phyloP scores from a whole-genome alignment of 2,888 invertebrate species.

The Parascotia fuliginaria region DNA sequence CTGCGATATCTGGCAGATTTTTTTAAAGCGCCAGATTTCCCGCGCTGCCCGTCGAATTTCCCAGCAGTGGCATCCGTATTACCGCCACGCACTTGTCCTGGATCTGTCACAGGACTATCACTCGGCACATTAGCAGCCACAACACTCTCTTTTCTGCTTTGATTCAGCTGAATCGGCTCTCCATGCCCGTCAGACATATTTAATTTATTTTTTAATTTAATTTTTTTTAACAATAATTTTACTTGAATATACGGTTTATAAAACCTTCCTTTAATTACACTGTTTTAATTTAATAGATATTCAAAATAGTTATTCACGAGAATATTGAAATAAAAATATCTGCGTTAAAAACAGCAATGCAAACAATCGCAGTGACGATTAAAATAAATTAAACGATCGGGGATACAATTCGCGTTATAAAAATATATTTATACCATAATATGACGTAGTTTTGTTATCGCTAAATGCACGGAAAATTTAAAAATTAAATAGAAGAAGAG shows the following conservation, averaged over 20 bases:
- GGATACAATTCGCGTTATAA: conserved; percentile 34
- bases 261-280: conserved; percentile 15
- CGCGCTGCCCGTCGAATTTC: conserved; percentile 77
- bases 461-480: conserved; percentile 53
- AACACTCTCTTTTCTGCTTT: conserved; percentile 73
- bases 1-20: conserved; percentile 95
- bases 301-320: conserved; percentile 11
- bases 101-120: conserved; percentile 92
- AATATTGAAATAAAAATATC: conserved; percentile 53
- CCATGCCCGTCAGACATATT: conserved; percentile 76
- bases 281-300: conserved; percentile 9
- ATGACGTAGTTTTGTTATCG: conserved; percentile 31
- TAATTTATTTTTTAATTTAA: conserved; percentile 21
- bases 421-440: conserved; percentile 35
- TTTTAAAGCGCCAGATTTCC: conserved; percentile 91
- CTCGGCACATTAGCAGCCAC: conserved; percentile 83
- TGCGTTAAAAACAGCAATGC: conserved; percentile 64
- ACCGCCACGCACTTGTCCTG: conserved; percentile 86
- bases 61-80: conserved; percentile 68
- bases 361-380: conserved; percentile 55
- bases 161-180: conserved; percentile 65
- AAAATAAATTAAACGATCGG: conserved; percentile 35
- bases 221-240: conserved; percentile 16
- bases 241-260: conserved; percentile 22
- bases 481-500: conserved; percentile 57